These are phyloP conservation scores for Stenchaetothrips biformis DNA, from an alignment of 2,888 invertebrate species.

Conservation along the genomic window DNA sequence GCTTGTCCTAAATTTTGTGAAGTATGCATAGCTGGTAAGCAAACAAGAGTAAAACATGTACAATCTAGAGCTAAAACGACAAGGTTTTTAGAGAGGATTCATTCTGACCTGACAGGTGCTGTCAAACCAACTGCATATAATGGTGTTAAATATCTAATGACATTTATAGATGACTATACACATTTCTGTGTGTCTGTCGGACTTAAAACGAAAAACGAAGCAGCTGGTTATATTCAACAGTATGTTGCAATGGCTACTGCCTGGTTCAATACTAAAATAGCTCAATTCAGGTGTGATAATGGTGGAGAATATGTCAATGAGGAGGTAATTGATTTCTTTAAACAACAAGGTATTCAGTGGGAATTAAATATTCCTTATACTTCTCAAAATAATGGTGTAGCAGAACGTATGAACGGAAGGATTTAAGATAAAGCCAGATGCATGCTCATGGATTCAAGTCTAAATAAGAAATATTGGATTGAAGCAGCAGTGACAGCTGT, in stretches of 20 bases:
- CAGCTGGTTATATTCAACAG: not conserved
- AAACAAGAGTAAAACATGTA: too few relatives aligned
- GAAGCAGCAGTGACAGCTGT: not conserved
- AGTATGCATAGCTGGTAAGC: too few relatives aligned
- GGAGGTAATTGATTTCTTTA: not conserved
- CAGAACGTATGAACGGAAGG: not conserved
- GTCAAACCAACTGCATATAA: too few relatives aligned
- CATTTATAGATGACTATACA: not conserved
- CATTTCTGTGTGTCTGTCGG: not conserved
- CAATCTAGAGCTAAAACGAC: too few relatives aligned
- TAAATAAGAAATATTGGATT: not conserved
- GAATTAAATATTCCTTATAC: not conserved
- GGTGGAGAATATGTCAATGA: not conserved
- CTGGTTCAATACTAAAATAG: not conserved
- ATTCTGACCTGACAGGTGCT: too few relatives aligned
- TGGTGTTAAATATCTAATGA: not conserved
- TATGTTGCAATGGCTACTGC: not conserved
- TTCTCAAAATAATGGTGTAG: not conserved
- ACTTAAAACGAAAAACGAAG: not conserved
- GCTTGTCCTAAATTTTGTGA: too few relatives aligned
- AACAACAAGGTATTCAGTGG: not conserved
- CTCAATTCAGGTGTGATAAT: not conserved
- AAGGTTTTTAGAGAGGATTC: too few relatives aligned
- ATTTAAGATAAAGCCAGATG: conserved; percentile 3
- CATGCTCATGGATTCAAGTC: not conserved